Conservation (phyloP, 1,140 invertebrate genomes). For the Trichonephila clavata region DNA sequence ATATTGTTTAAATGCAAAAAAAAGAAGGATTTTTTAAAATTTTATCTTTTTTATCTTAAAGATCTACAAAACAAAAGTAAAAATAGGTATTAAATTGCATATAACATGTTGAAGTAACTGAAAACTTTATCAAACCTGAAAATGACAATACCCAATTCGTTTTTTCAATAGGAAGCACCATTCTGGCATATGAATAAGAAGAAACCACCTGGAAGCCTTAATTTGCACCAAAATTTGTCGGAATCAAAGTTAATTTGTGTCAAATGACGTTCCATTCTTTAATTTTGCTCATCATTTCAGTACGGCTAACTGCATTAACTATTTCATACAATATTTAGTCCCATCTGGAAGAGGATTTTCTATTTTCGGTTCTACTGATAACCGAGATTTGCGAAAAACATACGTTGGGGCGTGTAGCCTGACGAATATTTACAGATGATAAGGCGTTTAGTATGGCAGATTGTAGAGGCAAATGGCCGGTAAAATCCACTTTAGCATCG, state of each 20-base stretch:
- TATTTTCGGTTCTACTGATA: not conserved
- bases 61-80: no score
- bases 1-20: no score
- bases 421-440: conserved; percentile 12
- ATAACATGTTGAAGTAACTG: no score
- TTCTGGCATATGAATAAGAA: not conserved
- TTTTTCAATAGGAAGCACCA: not conserved
- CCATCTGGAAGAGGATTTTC: not conserved
- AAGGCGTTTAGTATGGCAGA: not conserved
- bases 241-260: not conserved
- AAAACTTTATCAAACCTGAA: no score
- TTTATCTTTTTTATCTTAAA: no score
- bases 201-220: not conserved
- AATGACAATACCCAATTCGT: no score
- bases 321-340: not conserved
- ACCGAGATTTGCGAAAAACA: not conserved
- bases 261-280: not conserved
- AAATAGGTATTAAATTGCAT: no score
- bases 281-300: not conserved
- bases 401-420: not conserved
- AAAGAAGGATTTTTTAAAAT: no score
- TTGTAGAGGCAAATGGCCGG: not conserved
- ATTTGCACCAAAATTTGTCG: not conserved
- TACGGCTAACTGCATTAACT: not conserved
- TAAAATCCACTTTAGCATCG: not conserved